phyloP scores from a whole-genome alignment of 2,113 vertebrate species.

The Pterophyllum scalare region DNA sequence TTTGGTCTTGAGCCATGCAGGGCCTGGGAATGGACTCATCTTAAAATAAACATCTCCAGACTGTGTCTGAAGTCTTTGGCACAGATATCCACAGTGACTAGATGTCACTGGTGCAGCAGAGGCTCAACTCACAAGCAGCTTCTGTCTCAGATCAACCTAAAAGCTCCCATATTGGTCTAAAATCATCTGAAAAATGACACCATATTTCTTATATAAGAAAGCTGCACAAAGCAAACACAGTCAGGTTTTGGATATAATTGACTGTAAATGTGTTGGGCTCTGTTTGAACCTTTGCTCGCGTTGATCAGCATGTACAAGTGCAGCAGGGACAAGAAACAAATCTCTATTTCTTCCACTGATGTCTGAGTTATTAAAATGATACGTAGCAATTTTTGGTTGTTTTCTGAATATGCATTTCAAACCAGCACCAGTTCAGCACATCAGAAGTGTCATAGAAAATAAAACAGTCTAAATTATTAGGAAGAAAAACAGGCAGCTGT shows the following conservation, averaged over 20 bases:
- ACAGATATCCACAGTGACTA: not conserved
- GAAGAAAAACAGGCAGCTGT: not conserved
- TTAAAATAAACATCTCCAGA: constrained; percentile 62
- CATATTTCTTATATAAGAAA: not conserved
- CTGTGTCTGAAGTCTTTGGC: constrained; percentile 30
- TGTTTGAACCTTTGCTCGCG: not conserved
- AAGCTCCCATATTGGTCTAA: not conserved
- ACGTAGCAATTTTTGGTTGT: too few species aligned
- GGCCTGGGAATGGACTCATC: constrained; percentile 37
- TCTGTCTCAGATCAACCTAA: constrained; percentile 16
- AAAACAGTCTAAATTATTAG: too few species aligned
- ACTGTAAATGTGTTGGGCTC: not conserved
- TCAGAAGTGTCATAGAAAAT: too few species aligned
- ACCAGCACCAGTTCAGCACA: too few species aligned
- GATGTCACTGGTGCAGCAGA: not conserved
- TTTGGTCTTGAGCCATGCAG: constrained; percentile 12
- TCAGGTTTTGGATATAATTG: not conserved
- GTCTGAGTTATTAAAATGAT: too few species aligned
- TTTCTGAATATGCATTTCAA: too few species aligned
- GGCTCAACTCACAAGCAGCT: not conserved
- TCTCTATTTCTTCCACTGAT: not conserved
- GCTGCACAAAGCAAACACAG: not conserved
- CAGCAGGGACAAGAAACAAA: not conserved
- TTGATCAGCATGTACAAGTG: not conserved
- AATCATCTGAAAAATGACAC: not conserved